These are phyloP conservation scores for Oxycera nigricornis DNA, from an alignment of 2,888 invertebrate genomes.

Conservation along the genomic window DNA sequence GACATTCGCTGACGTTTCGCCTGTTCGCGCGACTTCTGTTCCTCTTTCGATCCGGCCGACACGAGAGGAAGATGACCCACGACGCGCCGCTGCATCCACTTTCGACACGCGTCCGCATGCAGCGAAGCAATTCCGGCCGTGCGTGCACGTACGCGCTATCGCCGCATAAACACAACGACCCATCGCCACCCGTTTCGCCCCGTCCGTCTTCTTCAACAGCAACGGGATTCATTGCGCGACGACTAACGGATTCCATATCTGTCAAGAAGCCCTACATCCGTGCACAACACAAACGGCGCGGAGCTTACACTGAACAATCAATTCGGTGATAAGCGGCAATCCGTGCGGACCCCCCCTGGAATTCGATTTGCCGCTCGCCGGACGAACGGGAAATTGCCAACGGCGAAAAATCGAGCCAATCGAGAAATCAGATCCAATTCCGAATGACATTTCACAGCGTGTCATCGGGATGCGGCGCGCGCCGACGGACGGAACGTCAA, in stretches of 20 bases:
- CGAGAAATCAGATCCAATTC: background rate
- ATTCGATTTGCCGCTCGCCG: background rate
- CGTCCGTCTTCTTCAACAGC: background rate
- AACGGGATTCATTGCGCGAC: background rate
- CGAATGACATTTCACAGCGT: background rate
- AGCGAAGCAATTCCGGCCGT: background rate
- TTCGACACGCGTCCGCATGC: background rate
- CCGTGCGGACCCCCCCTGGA: too few relatives aligned
- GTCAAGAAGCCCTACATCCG: background rate
- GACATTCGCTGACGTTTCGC: background rate
- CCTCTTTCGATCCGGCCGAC: background rate
- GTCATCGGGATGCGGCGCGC: background rate
- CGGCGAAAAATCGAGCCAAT: background rate
- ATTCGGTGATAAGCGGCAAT: too few relatives aligned
- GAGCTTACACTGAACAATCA: too few relatives aligned
- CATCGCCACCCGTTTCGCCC: background rate
- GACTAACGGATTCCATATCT: background rate
- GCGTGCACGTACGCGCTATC: background rate
- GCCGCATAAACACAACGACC: background rate
- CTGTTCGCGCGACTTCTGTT: slow-evolving; percentile 1
- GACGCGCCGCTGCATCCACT: background rate
- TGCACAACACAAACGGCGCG: too few relatives aligned
- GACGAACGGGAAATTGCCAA: background rate
- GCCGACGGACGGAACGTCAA: background rate
- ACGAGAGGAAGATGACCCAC: background rate